phyloP scores from a whole-genome alignment of 2,888 invertebrate genomes.

The Macrosiphum euphorbiae region DNA sequence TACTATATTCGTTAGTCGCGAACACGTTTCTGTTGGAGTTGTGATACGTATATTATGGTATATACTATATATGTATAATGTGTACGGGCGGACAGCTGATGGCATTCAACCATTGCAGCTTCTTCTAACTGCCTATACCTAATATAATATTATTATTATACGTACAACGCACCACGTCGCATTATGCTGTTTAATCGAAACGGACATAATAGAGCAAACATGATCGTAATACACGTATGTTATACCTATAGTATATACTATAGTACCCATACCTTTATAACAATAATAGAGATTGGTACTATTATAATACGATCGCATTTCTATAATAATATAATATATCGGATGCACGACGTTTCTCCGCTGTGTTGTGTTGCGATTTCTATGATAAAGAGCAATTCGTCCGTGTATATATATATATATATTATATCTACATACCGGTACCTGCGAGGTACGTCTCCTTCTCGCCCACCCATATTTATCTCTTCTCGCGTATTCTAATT shows the following conservation, averaged over 20 bases:
- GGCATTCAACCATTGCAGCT: conserved; percentile 17
- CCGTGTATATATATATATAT: not conserved
- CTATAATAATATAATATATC: not conserved
- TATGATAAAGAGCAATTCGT: conserved; percentile 16
- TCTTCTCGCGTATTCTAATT: not conserved
- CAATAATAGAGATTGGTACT: not conserved
- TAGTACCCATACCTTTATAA: not conserved
- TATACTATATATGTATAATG: too few species aligned
- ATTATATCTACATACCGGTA: not conserved
- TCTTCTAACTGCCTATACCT: not conserved
- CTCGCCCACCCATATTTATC: not conserved
- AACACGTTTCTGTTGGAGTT: not conserved
- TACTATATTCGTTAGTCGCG: not conserved
- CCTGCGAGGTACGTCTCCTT: not conserved
- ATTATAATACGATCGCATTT: not conserved
- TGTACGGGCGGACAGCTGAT: not conserved
- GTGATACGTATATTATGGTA: not conserved
- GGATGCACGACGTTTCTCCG: not conserved
- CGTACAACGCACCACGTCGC: not conserved
- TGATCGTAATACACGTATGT: not conserved
- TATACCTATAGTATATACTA: not conserved
- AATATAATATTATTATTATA: not conserved
- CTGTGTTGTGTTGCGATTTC: not conserved
- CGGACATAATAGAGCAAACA: conserved; percentile 34
- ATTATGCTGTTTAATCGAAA: conserved; percentile 15